Base-by-base conservation (phyloP, 2,888 invertebrate genomes). In the Andrena bicolor region DNA sequence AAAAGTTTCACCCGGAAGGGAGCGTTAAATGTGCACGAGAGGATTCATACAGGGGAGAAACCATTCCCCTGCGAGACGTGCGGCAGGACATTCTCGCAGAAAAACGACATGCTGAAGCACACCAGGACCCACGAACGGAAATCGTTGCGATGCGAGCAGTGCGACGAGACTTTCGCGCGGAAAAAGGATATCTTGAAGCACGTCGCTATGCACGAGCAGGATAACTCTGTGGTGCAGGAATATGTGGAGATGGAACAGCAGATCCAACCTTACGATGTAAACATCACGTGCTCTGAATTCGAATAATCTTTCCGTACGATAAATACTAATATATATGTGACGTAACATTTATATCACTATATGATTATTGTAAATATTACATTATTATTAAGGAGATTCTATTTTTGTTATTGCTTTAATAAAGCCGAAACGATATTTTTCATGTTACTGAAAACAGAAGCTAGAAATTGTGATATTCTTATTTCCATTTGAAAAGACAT, bases 71-170 rank as follows among this genome's bases (percentile, higher is more conserved):
- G 93, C 61, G 82, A 80, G n/a, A 84, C 85, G 1, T 93, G 93
- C 68, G 86, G 84, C 13, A 86, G 88, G 76, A 83, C 85, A 4
- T 94, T 93, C 70, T 89, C 90, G 0, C 93, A 93, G 69, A 93
- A 93, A 72, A 91, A 91, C 70, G 93, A 93, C 26, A 90, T 93
- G 91, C 80, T 90, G 3, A 93, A 92, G 30, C 93, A 93, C 63
- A 83, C 86, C n/a, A 91, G 86, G 63, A 91, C 88, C 1, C 93
- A 93, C 30, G 51, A 71, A 13, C 20, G 53, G 6, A 82, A 86
- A 80, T 69, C 64, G 6, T 66, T 88, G 6, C 78, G 76, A 2
- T 86, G 89, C 69, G 88, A 87, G 28, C 80, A 86, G 23, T 89
- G 89, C 58, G 60, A 86, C 28, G 80, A 88, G 61, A 76, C 66